These are phyloP conservation scores for Charanyca ferruginea DNA, from an alignment of 2,888 invertebrate genomes.

Conservation along the genomic window DNA sequence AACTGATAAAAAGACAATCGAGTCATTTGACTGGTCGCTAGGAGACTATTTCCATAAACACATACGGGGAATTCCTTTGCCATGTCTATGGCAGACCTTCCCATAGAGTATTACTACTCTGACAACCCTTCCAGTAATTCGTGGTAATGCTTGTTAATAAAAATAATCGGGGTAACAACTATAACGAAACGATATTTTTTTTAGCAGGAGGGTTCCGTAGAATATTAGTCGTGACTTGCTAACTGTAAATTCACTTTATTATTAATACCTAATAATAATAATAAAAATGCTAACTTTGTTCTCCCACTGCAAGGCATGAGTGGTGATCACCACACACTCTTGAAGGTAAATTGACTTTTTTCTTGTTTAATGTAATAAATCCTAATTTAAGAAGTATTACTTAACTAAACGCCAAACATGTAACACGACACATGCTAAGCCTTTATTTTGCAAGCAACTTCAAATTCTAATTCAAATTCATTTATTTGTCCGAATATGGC, in stretches of 20 bases:
- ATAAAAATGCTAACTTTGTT: not conserved
- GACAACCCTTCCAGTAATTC: constrained; percentile 50
- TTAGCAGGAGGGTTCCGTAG: constrained; percentile 3
- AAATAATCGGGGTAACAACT: constrained; percentile 18
- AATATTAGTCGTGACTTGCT: constrained; percentile 22
- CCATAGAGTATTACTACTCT: constrained; percentile 9
- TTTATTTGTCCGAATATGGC: too few relatives aligned
- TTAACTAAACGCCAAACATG: constrained; percentile 38
- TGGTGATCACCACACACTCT: not conserved
- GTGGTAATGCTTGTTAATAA: constrained; percentile 47
- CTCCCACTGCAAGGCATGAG: not conserved
- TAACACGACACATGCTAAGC: constrained; percentile 4
- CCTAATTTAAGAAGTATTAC: too few relatives aligned
- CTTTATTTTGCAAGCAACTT: constrained; percentile 8
- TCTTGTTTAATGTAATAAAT: not conserved
- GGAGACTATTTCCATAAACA: constrained; percentile 62
- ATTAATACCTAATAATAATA: too few relatives aligned
- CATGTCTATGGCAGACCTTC: constrained; percentile 18
- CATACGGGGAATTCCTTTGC: constrained; percentile 58
- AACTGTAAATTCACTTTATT: not conserved
- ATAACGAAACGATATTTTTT: constrained; percentile 11
- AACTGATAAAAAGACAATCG: constrained; percentile 36
- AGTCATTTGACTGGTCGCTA: constrained; percentile 53
- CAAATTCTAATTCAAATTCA: too few relatives aligned
- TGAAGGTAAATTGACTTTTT: not conserved